Conservation (phyloP, 2,113 vertebrate species). For the Caloenas nicobarica region DNA sequence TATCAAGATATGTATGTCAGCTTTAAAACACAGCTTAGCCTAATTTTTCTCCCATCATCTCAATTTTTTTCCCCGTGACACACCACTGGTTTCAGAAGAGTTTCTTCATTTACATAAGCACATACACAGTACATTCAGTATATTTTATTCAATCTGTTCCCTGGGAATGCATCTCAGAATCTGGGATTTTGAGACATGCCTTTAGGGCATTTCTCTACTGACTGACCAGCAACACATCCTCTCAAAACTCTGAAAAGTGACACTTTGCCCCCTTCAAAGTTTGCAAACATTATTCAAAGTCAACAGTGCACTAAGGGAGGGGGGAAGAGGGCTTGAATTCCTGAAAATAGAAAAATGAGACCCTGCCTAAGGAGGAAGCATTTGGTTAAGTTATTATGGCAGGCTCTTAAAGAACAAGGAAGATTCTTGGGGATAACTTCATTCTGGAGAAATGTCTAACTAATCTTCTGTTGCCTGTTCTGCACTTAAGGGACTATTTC, state of each 20-base stretch:
- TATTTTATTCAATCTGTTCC: background rate
- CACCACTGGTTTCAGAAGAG: background rate
- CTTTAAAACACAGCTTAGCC: slow-evolving; percentile 5
- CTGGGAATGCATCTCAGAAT: background rate
- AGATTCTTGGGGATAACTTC: background rate
- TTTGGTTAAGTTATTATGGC: background rate
- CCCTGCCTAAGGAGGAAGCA: background rate
- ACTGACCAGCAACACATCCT: background rate
- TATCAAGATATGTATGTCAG: background rate
- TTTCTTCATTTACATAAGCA: background rate
- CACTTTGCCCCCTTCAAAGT: background rate
- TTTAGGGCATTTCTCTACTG: background rate
- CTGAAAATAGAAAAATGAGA: background rate
- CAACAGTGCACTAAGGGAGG: background rate
- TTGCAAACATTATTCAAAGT: background rate
- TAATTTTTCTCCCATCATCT: background rate
- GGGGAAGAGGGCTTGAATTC: background rate
- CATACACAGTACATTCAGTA: background rate
- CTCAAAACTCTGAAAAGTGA: background rate
- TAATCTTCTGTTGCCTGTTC: background rate
- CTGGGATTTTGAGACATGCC: background rate
- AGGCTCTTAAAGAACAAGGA: background rate
- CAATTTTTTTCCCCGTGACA: background rate
- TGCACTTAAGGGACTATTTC: background rate
- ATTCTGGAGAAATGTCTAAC: background rate